Conservation (phyloP, 2,888 invertebrate species). For the Zootermopsis nevadensis region DNA sequence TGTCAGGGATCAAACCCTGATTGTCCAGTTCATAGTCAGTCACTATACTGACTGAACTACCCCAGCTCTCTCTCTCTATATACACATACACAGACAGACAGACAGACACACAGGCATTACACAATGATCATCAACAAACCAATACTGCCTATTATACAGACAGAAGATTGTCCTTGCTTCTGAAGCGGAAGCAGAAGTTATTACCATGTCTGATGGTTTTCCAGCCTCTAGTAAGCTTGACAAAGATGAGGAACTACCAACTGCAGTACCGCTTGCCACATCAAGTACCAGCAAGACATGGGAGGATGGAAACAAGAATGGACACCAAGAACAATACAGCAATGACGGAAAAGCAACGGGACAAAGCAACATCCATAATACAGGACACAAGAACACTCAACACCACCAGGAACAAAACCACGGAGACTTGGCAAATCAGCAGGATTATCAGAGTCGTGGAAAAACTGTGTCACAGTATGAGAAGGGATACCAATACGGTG, state of each 20-base stretch:
- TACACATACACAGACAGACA: too few relatives aligned
- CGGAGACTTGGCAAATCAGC: slow-evolving; percentile 5
- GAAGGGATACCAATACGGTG: slow-evolving; percentile 51
- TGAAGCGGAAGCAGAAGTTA: too few relatives aligned
- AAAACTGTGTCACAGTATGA: slow-evolving; percentile 51
- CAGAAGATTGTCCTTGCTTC: too few relatives aligned
- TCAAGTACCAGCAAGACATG: slow-evolving; percentile 8
- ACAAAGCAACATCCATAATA: slow-evolving; percentile 3
- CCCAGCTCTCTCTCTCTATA: too few relatives aligned
- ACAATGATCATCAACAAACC: too few relatives aligned
- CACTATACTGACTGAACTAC: too few relatives aligned
- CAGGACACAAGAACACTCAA: not conserved
- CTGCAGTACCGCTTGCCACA: slow-evolving; percentile 5
- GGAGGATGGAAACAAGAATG: not conserved
- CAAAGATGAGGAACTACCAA: slow-evolving; percentile 16
- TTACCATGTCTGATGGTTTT: not conserved
- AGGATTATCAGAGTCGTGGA: slow-evolving; percentile 32
- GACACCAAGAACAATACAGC: not conserved
- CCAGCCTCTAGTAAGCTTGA: not conserved
- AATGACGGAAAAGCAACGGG: not conserved
- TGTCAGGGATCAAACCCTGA: too few relatives aligned
- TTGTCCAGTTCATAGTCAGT: too few relatives aligned
- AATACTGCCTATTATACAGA: too few relatives aligned
- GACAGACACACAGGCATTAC: too few relatives aligned
- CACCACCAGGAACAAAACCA: not conserved